Base-by-base conservation (phyloP, 2,888 invertebrate species). In the Lysandra bellargus region DNA sequence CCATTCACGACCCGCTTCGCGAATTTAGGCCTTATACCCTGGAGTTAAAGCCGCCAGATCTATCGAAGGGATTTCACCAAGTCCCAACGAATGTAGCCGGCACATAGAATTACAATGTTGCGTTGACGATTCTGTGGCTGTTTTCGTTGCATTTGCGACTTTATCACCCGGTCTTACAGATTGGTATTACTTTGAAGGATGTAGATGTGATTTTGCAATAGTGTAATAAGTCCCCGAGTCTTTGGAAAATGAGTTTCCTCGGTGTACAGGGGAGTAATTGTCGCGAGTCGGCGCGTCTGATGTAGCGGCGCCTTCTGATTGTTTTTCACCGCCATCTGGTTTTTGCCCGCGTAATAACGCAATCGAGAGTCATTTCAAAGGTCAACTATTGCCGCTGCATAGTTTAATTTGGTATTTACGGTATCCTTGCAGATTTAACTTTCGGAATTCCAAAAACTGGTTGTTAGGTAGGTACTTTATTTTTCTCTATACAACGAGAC, bases 241-340 rank as follows among this genome's bases (percentile, higher is more conserved):
- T 91, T 90, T 91, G 93, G 93, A 92, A 94, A 94, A 93, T 94
- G 93, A 93, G 93, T 93, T 93, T 94, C 92, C 93, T 89, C 86
- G 86, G 82, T 83, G 81, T 82, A 84, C 84, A 83, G 86, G 87
- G 87, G 87, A 85, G 90, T 92, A 92, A 92, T 92, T 91, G 91
- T 90, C 87, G 87, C 87, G 85, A 87, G 90, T 80, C 84, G 85
- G 86, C 88, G 84, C 88, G 88, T 88, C 88, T 87, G 91, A 89
- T 88, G 89, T 85, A 83, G 91, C 92, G 92, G 92, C 90, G 89
- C 90, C 92, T 90, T 93, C 92, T 91, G 92, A 92, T 92, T 92
- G 92, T 92, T 93, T 93, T 92, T 91, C 91, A 89, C 81, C 83
- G 86, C 88, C 89, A 89, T 89, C 89, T 53, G 87, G 83, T 85